Evolutionary conservation across 2,888 invertebrate genomes (phyloP).

Genomic region (Lysandra bellargus): DNA sequence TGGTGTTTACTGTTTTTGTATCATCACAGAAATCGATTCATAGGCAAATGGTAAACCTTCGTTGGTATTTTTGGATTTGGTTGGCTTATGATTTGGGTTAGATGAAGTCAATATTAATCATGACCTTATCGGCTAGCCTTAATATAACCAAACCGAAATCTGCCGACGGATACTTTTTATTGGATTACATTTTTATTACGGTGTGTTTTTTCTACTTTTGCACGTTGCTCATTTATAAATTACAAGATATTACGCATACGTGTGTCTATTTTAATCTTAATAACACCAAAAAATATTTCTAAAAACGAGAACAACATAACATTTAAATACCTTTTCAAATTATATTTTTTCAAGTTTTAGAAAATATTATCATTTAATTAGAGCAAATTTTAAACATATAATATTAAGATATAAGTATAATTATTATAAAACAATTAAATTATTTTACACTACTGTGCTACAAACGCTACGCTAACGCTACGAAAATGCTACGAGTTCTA

Average conservation of each 20-base stretch:
- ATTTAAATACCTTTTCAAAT: no score
- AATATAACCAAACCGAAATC: not conserved
- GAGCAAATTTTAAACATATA: not conserved
- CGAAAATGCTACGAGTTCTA: not conserved
- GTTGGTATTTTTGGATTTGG: not conserved
- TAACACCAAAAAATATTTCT: not conserved
- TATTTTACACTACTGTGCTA: not conserved
- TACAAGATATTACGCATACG: not conserved
- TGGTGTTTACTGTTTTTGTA: slow-evolving; percentile 19
- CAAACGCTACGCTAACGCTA: not conserved
- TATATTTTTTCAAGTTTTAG: no score
- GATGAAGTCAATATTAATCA: not conserved
- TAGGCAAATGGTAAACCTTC: not conserved
- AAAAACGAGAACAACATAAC: no score
- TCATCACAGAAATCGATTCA: not conserved
- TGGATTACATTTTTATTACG: not conserved
- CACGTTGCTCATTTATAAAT: not conserved
- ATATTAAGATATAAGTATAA: not conserved
- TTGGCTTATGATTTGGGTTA: not conserved
- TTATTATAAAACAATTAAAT: no score
- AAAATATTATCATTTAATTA: not conserved
- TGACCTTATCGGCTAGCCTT: not conserved
- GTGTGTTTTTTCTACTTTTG: not conserved
- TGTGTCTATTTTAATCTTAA: not conserved
- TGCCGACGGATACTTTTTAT: not conserved